These are phyloP conservation scores for Tarsius wallacei DNA, from an alignment of 2,797 vertebrate species.

Conservation along the genomic window DNA sequence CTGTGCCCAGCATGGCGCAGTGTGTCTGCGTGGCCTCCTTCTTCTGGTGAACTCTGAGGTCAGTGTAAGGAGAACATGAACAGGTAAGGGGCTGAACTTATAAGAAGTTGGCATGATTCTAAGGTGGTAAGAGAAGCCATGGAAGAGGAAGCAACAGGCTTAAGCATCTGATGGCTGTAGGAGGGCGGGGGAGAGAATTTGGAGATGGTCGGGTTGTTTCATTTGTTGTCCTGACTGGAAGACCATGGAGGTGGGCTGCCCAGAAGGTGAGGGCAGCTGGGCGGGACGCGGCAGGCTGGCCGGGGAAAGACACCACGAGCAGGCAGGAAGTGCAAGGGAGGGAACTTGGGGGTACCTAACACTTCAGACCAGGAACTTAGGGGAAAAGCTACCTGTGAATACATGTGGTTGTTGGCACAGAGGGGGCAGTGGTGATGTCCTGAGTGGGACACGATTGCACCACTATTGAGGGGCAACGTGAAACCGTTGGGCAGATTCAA, in stretches of 20 bases:
- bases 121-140: background rate
- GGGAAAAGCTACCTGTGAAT: background rate
- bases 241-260: background rate
- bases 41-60: background rate
- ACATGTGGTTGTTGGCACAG: background rate
- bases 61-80: background rate
- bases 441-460: background rate
- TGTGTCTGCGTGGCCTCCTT: background rate
- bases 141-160: background rate
- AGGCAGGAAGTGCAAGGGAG: background rate
- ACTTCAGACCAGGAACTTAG: background rate
- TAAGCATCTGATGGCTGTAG: background rate
- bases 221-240: background rate
- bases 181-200: background rate
- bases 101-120: background rate
- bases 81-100: background rate
- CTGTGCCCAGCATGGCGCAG: no score
- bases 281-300: background rate
- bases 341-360: background rate
- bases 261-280: fast-evolving
- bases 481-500: background rate
- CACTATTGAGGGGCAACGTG: background rate
- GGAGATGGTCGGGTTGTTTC: background rate
- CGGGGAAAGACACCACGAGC: fast-evolving
- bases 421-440: background rate